Evolutionary conservation across 2,113 vertebrate species (phyloP).

Genomic region (Alces alces): DNA sequence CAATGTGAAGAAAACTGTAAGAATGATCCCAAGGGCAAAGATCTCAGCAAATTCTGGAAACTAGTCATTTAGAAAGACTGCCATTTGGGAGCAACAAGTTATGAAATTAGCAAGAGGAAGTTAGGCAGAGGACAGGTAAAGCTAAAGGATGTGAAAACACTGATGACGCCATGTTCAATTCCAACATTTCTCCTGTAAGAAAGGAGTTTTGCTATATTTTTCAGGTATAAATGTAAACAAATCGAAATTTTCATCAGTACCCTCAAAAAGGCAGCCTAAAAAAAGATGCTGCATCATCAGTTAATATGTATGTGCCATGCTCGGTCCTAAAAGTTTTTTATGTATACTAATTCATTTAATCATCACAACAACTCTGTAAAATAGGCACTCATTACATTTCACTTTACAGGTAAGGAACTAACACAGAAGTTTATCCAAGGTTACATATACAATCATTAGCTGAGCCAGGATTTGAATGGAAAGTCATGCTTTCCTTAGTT

Average conservation of each 20-base stretch:
- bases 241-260: neutral
- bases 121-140: neutral
- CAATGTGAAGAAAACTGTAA: neutral
- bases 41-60: neutral
- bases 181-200: neutral
- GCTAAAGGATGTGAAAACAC: conserved; percentile 28
- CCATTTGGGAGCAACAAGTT: neutral
- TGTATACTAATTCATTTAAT: neutral
- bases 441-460: neutral
- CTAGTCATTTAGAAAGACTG: neutral
- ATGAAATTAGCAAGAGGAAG: neutral
- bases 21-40: neutral
- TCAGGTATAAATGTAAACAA: conserved; percentile 27
- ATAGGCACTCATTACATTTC: neutral
- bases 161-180: neutral
- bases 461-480: neutral
- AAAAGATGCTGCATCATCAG: neutral
- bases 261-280: conserved; percentile 17
- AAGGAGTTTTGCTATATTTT: neutral
- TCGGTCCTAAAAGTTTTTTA: neutral
- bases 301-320: neutral
- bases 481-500: neutral
- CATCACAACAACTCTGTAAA: neutral
- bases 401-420: conserved; percentile 1
- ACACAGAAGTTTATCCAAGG: neutral